phyloP scores from a whole-genome alignment of 2,888 invertebrate genomes.

The Myathropa florea region DNA sequence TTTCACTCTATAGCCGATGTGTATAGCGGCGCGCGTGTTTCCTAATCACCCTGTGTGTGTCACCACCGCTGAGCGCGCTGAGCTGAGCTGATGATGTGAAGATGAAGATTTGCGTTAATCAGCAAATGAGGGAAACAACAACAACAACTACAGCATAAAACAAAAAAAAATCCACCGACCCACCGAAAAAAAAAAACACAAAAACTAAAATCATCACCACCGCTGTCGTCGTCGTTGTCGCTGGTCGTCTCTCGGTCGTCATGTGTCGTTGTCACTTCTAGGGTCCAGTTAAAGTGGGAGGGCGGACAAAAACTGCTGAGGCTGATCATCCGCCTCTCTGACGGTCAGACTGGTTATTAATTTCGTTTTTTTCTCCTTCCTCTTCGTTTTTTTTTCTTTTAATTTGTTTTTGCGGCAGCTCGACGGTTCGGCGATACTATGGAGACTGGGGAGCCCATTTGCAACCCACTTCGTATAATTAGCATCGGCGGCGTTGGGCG shows the following conservation, averaged over 20 bases:
- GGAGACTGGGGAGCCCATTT: constrained; percentile 62
- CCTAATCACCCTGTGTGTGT: constrained; percentile 69
- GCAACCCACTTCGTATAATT: constrained; percentile 68
- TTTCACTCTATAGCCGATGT: constrained; percentile 37
- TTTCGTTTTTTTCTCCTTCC: constrained; percentile 16
- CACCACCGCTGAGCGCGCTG: constrained; percentile 44
- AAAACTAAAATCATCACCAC: constrained; percentile 38
- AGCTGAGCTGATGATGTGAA: constrained; percentile 46
- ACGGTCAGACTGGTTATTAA: constrained; percentile 49
- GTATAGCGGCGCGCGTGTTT: constrained; percentile 43
- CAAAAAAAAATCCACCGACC: constrained; percentile 30
- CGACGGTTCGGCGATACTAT: constrained; percentile 50
- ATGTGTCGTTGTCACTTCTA: constrained; percentile 49
- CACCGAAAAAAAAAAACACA: constrained; percentile 25
- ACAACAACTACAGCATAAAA: constrained; percentile 5
- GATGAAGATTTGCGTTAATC: constrained; percentile 68
- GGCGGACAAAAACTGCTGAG: constrained; percentile 38
- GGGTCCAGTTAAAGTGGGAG: constrained; percentile 53
- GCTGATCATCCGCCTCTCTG: constrained; percentile 46
- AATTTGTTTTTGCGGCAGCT: constrained; percentile 59
- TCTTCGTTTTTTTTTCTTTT: constrained; percentile 21
- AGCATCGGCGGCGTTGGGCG: constrained; percentile 51
- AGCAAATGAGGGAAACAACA: constrained; percentile 62
- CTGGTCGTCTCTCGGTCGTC: constrained; percentile 21
- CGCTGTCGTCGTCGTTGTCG: constrained; percentile 23